Evolutionary conservation across 2,888 invertebrate genomes (phyloP), one percentile per base, ranked within the genome.

Genomic region (Tetropium fuscum): DNA sequence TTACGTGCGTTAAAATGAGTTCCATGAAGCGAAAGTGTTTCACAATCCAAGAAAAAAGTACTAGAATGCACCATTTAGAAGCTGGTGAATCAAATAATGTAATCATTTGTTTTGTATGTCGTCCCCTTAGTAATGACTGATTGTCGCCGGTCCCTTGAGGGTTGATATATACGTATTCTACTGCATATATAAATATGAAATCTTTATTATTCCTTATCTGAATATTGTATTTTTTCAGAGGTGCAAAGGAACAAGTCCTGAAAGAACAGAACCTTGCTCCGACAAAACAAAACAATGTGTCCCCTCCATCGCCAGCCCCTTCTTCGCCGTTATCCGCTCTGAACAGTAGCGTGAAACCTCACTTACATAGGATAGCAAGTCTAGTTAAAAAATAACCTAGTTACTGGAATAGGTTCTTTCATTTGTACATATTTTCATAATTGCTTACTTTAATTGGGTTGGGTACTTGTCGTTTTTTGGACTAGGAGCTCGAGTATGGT

Each of bases 211-310:
- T n/a, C n/a, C n/a, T n/a, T n/a, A n/a, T n/a, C n/a, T n/a, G n/a
- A n/a, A n/a, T n/a, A n/a, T n/a, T n/a, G n/a, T n/a, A n/a, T 51
- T 73, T 65, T 80, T 81, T 43, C 72, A 85, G 85, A 66, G 83
- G 84, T 56, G 84, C 84, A 27, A 84, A 84, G 69, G 84, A 84
- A 66, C 83, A 84, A 77, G 80, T 82, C 15, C 65, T 81, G 18
- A 83, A 83, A 71, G 83, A 83, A 53, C 79, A 81, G 45, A 79
- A 66, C 43, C 53, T 69, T 30, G 41, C 62, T 8, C 67, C 69
- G 54, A 57, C 70, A 38, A 76, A 80, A 69, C 81, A 80, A 63
- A 81, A 81, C 71, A 82, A 82, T 65, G 75, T 77, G 51, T 68
- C 75, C 22, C 75, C 80, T 7, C 79, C 80, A n/a, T 77, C 80